Evolutionary conservation across 1,140 invertebrate genomes (phyloP).

Genomic region (Cydia strobilella): DNA sequence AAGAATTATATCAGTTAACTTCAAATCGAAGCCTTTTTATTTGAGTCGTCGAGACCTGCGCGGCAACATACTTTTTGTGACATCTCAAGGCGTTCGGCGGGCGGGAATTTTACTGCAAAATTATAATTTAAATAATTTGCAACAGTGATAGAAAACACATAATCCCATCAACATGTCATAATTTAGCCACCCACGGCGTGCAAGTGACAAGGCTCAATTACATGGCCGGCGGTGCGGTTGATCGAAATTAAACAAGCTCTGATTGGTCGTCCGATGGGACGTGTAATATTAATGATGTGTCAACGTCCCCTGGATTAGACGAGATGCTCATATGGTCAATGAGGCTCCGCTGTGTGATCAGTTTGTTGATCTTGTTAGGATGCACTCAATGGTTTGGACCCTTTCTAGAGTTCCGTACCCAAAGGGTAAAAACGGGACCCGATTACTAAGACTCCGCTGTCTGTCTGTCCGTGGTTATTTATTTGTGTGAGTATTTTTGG

Average conservation of each 20-base stretch:
- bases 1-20: too few relatives aligned
- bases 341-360: background rate
- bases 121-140: background rate
- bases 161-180: background rate
- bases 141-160: background rate
- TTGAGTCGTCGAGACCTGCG: too few relatives aligned
- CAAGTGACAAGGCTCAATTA: constrained; percentile 27
- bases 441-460: too few relatives aligned
- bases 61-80: too few relatives aligned
- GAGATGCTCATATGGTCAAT: constrained; percentile 1
- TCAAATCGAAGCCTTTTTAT: too few relatives aligned
- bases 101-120: background rate
- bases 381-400: background rate
- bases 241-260: constrained; percentile 28
- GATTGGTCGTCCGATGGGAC: constrained; percentile 16
- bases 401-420: background rate
- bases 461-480: too few relatives aligned
- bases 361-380: background rate
- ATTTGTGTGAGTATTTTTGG: too few relatives aligned
- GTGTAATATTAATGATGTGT: constrained; percentile 28
- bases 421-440: too few relatives aligned
- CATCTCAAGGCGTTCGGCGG: too few relatives aligned
- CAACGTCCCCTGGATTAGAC: constrained; percentile 7
- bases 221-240: constrained; percentile 21
- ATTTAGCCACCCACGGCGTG: background rate